A percentile compares a stretch with the other conserved stretches of the same genome.
Evolutionary conservation across 2,113 vertebrate species (phyloP).

Genomic region (Pagrus major): DNA sequence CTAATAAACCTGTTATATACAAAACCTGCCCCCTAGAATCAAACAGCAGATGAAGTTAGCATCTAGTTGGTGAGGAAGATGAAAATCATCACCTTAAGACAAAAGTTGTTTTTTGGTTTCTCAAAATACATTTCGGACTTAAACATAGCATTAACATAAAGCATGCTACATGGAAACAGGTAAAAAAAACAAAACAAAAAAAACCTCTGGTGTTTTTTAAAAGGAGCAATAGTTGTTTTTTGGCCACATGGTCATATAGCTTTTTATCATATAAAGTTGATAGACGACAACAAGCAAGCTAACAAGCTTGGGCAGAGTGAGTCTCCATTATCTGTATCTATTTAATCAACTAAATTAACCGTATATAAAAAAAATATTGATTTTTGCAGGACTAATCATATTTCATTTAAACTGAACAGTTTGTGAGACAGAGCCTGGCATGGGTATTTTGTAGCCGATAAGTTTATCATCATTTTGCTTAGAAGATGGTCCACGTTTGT

Average conservation of each 20-base stretch:
- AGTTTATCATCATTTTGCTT: background rate
- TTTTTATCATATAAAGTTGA: background rate
- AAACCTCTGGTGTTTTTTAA: no score
- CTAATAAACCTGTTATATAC: background rate
- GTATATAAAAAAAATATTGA: background rate
- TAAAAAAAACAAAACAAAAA: no score
- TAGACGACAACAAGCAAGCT: no score
- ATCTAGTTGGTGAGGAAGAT: background rate
- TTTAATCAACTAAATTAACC: no score
- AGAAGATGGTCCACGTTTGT: background rate
- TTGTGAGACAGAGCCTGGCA: no score
- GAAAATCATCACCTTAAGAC: background rate
- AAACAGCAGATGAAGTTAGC: no score
- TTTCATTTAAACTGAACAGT: background rate
- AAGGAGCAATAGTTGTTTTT: background rate
- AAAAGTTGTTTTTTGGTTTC: background rate
- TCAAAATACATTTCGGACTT: background rate
- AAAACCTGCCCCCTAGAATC: background rate
- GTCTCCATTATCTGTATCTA: no score
- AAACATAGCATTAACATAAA: background rate
- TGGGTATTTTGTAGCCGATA: background rate
- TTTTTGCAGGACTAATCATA: background rate
- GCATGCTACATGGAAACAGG: background rate
- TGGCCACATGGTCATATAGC: background rate
- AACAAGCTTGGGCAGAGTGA: no score